Conservation (phyloP, 2,113 vertebrate genomes). For the Hyperopisus bebe region DNA sequence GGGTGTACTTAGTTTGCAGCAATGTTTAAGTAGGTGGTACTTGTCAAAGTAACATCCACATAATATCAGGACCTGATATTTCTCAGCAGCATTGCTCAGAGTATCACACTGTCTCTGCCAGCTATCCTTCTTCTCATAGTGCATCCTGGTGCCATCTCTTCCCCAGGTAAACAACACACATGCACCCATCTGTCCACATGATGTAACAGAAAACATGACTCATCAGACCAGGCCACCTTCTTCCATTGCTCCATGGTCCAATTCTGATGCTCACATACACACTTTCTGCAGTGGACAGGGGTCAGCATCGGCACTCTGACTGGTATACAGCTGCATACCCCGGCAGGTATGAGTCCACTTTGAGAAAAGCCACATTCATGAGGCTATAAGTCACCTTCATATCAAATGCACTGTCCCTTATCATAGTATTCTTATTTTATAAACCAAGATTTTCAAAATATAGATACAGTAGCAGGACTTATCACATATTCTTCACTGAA, state of each 20-base stretch:
- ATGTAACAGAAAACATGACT: not conserved
- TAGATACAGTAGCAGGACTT: not conserved
- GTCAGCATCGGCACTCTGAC: not conserved
- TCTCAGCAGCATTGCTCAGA: not conserved
- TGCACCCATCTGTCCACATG: not conserved
- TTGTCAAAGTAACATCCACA: not conserved
- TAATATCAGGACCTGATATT: not conserved
- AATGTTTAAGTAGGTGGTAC: not conserved
- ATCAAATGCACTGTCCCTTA: not conserved
- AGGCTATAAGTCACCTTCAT: not conserved
- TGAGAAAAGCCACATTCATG: not conserved
- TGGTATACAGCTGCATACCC: not conserved
- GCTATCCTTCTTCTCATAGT: not conserved
- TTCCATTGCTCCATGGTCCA: not conserved
- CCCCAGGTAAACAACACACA: not conserved
- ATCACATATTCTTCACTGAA: not conserved
- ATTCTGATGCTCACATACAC: not conserved
- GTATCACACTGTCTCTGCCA: not conserved
- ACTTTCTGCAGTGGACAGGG: not conserved
- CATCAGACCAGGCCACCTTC: not conserved
- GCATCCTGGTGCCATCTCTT: not conserved
- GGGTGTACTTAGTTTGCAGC: not conserved
- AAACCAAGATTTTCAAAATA: not conserved
- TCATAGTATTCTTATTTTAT: not conserved
- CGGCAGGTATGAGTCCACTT: not conserved